Evolutionary conservation across 2,113 vertebrate species (phyloP).

Genomic region (Seriola aureovittata): DNA sequence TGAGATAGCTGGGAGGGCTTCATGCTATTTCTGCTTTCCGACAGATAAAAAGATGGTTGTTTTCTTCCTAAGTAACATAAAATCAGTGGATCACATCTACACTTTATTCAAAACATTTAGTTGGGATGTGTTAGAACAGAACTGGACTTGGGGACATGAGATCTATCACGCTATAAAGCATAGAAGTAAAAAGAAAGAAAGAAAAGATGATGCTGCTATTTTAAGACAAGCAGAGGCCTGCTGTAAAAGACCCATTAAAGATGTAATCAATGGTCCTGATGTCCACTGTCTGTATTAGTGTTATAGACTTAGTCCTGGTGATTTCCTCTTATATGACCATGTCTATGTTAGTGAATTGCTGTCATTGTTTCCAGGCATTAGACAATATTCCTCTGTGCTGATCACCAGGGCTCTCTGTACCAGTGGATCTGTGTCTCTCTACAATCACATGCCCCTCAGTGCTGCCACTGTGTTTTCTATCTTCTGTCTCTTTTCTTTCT

Average conservation of each 20-base stretch:
- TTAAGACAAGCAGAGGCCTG: constrained; percentile 19
- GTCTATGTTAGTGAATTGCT: constrained; percentile 53
- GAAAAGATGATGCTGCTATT: constrained; percentile 38
- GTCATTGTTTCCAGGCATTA: constrained; percentile 60
- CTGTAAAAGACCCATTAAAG: constrained; percentile 33
- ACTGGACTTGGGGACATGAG: not conserved
- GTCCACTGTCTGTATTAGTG: constrained; percentile 17
- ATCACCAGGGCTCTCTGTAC: constrained; percentile 40
- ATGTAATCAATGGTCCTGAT: constrained; percentile 30
- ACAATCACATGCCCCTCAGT: constrained; percentile 53
- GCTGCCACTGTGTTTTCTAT: constrained; percentile 39
- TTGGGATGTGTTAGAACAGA: constrained; percentile 5
- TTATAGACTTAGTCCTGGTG: not conserved
- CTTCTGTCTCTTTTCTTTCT: constrained; percentile 13
- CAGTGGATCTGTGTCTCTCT: constrained; percentile 51
- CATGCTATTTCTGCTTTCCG: constrained; percentile 24
- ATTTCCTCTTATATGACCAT: constrained; percentile 20
- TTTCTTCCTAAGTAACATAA: constrained; percentile 18
- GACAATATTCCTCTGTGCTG: constrained; percentile 64
- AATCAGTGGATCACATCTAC: constrained; percentile 17
- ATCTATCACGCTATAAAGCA: constrained; percentile 1
- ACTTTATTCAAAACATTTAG: not conserved
- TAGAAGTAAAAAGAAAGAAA: constrained; percentile 3
- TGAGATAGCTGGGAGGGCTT: constrained; percentile 32
- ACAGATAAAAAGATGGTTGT: constrained; percentile 29